Conservation (phyloP, 2,797 vertebrate genomes). For the Sebastiscus tertius region DNA sequence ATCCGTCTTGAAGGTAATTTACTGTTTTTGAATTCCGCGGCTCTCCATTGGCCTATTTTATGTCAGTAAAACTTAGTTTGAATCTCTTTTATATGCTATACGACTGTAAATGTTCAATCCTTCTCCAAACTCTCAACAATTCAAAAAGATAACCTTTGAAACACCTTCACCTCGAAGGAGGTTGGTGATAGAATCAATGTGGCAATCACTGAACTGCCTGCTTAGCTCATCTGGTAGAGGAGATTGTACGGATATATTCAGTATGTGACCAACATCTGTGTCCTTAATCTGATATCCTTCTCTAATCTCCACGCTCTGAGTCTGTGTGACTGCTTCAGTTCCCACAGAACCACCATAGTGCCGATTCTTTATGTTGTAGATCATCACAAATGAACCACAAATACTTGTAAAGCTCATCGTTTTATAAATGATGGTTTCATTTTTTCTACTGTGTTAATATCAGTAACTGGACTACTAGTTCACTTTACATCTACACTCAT, state of each 20-base stretch:
- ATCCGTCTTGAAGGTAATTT: neutral
- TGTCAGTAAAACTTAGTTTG: neutral
- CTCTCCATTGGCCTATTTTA: neutral
- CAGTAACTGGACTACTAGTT: neutral
- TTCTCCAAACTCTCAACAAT: slow-evolving; percentile 6
- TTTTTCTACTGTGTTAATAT: neutral
- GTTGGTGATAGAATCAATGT: slow-evolving; percentile 39
- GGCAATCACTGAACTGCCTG: slow-evolving; percentile 33
- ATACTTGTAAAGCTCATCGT: neutral
- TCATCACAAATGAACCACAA: neutral
- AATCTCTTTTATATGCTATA: neutral
- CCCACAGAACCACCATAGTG: neutral
- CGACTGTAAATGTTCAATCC: neutral
- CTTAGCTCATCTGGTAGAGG: slow-evolving; percentile 24
- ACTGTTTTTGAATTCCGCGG: neutral
- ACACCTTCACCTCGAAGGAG: slow-evolving; percentile 29
- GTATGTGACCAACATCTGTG: slow-evolving; percentile 32
- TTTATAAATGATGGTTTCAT: neutral
- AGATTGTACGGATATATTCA: slow-evolving; percentile 36
- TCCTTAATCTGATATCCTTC: slow-evolving; percentile 27
- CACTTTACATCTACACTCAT: neutral
- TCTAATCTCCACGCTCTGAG: slow-evolving; percentile 10
- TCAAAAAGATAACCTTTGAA: slow-evolving; percentile 30
- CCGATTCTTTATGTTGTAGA: neutral
- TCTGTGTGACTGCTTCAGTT: neutral